These are phyloP conservation scores for Apogon hyalosoma DNA, from an alignment of 2,797 vertebrate genomes.

Conservation along the genomic window DNA sequence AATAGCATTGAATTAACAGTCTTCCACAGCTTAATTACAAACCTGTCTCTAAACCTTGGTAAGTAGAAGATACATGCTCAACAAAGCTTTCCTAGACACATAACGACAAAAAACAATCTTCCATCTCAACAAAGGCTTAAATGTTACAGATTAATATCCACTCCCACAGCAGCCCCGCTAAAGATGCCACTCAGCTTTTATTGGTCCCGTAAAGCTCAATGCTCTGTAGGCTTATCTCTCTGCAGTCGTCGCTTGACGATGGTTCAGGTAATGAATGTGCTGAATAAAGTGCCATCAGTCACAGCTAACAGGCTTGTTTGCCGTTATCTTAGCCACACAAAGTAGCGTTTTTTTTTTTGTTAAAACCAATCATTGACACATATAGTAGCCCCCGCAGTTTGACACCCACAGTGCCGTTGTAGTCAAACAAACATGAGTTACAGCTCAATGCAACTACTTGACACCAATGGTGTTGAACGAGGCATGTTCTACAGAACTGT, in stretches of 20 bases:
- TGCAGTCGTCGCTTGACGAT: conserved; percentile 53
- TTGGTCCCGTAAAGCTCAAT: conserved; percentile 67
- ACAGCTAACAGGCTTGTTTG: conserved; percentile 71
- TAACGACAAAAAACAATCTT: conserved; percentile 43
- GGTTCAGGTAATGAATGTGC: conserved; percentile 77
- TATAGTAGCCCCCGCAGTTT: conserved; percentile 34
- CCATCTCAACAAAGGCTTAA: conserved; percentile 55
- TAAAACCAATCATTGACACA: conserved; percentile 51
- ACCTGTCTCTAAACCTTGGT: conserved; percentile 13
- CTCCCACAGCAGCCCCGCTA: conserved; percentile 60
- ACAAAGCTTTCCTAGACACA: conserved; percentile 31
- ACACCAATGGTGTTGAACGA: not conserved
- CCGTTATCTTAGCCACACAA: conserved; percentile 80
- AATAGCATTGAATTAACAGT: not conserved
- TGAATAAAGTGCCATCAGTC: conserved; percentile 78
- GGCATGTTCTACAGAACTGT: conserved; percentile 1
- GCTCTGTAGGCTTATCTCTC: conserved; percentile 69
- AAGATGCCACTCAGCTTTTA: conserved; percentile 75
- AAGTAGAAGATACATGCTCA: conserved; percentile 16
- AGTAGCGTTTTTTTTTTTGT: conserved; percentile 62
- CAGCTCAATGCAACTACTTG: conserved; percentile 11
- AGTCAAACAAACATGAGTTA: conserved; percentile 65
- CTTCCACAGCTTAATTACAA: conserved; percentile 6
- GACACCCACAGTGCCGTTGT: conserved; percentile 36
- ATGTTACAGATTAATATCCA: conserved; percentile 67